A percentile compares a stretch with the other conserved stretches of the same genome.
phyloP scores from a whole-genome alignment of 2,888 invertebrate species.

The Nesidiocoris tenuis region DNA sequence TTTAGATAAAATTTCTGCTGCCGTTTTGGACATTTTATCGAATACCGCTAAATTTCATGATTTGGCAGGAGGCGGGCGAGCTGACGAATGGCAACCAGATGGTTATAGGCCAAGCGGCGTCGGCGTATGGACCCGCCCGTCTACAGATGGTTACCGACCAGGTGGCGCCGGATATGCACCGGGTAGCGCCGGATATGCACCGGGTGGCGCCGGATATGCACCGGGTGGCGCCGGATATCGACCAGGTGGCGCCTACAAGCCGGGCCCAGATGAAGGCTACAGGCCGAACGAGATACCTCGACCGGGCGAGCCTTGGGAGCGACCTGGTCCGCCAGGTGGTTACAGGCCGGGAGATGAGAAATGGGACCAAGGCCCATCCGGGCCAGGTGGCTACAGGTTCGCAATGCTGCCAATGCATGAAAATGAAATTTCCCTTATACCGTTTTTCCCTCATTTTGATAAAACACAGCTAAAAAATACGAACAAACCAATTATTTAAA shows the following conservation, averaged over 20 bases:
- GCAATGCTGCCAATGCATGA: too few relatives aligned
- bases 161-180: background rate
- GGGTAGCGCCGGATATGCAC: background rate
- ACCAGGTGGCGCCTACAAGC: conserved; percentile 25
- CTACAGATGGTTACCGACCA: conserved; percentile 15
- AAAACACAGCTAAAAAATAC: too few relatives aligned
- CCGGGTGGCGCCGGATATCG: conserved; percentile 7
- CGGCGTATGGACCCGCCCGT: conserved; percentile 25
- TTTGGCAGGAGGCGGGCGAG: conserved; percentile 22
- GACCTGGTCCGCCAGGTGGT: conserved; percentile 9
- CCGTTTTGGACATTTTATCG: too few relatives aligned
- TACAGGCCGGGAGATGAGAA: conserved; percentile 30
- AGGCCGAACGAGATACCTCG: conserved; percentile 30
- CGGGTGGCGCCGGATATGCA: background rate
- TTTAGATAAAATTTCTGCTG: too few relatives aligned
- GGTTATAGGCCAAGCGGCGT: conserved; percentile 17
- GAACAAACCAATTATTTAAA: too few relatives aligned
- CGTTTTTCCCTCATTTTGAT: too few relatives aligned
- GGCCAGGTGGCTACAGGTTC: background rate
- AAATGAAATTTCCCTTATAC: too few relatives aligned
- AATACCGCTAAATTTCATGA: too few relatives aligned
- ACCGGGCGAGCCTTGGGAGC: conserved; percentile 13
- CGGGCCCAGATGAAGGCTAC: conserved; percentile 2
- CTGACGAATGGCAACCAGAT: conserved; percentile 11
- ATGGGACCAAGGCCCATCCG: conserved; percentile 14